Evolutionary conservation across 2,113 vertebrate genomes (phyloP).

Genomic region (Excalfactoria chinensis): DNA sequence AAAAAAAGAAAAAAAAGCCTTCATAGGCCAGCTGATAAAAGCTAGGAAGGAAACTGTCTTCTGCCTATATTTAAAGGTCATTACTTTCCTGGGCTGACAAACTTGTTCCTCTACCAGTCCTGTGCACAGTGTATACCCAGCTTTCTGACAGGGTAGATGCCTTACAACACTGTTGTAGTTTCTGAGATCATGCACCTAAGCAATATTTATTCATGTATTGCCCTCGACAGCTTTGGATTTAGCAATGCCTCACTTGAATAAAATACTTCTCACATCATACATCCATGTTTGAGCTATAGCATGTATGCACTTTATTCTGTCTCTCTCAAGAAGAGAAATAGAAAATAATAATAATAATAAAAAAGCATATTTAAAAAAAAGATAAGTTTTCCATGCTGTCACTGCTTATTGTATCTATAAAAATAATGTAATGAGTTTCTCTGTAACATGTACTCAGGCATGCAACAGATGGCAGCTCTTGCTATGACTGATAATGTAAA

Average conservation of each 20-base stretch:
- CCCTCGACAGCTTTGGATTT: not conserved
- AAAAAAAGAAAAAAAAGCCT: not conserved
- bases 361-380: not conserved
- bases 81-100: not conserved
- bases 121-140: accelerated
- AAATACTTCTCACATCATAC: not conserved
- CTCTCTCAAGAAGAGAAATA: not conserved
- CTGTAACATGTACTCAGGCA: not conserved
- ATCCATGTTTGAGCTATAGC: not conserved
- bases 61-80: not conserved
- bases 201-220: not conserved
- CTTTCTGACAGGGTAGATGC: not conserved
- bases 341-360: not conserved
- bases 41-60: not conserved
- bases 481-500: not conserved
- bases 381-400: not conserved
- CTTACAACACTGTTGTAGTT: not conserved
- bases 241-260: not conserved
- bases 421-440: not conserved
- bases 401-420: not conserved
- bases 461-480: not conserved
- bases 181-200: not conserved
- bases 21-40: constrained; percentile 23
- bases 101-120: not conserved
- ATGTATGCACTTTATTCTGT: not conserved